Evolutionary conservation across 92 coral and sea anemone species (phyloP).

Genomic region (Anthopleura xanthogrammica): DNA sequence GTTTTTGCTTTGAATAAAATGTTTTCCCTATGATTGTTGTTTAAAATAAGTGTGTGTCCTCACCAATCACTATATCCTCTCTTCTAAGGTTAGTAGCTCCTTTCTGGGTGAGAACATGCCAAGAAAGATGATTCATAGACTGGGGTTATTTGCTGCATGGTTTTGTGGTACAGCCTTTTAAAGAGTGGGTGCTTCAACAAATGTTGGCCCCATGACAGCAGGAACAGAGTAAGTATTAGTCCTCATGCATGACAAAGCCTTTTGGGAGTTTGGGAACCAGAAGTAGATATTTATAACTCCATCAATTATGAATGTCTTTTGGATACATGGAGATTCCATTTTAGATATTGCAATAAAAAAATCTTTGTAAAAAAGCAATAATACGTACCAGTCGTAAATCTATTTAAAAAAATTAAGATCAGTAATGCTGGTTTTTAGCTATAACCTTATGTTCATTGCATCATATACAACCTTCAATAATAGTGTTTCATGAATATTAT

Average conservation of each 20-base stretch:
- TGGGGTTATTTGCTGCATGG: neutral
- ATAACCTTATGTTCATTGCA: neutral
- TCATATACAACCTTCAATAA: neutral
- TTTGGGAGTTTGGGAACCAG: constrained; percentile 17
- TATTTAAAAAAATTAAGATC: neutral
- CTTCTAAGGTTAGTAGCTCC: constrained; percentile 43
- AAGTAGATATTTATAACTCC: constrained; percentile 9
- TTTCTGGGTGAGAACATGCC: constrained; percentile 24
- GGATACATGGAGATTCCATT: constrained; percentile 9
- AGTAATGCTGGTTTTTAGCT: neutral
- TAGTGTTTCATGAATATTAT: neutral
- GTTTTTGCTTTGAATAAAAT: neutral
- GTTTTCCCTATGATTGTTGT: neutral
- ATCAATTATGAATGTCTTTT: constrained; percentile 33
- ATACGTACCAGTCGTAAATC: neutral
- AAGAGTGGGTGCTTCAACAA: constrained; percentile 45
- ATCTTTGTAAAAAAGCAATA: neutral
- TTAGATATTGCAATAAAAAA: neutral
- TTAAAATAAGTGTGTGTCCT: neutral
- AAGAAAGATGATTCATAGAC: constrained; percentile 12
- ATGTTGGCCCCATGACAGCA: constrained; percentile 87
- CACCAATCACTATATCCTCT: constrained; percentile 6
- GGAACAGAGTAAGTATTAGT: constrained; percentile 92
- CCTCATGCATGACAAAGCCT: neutral
- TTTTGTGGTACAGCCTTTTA: constrained; percentile 17